These are phyloP conservation scores for Hyposmocoma kahamanoa DNA, from an alignment of 1,140 invertebrate species.

Conservation along the genomic window DNA sequence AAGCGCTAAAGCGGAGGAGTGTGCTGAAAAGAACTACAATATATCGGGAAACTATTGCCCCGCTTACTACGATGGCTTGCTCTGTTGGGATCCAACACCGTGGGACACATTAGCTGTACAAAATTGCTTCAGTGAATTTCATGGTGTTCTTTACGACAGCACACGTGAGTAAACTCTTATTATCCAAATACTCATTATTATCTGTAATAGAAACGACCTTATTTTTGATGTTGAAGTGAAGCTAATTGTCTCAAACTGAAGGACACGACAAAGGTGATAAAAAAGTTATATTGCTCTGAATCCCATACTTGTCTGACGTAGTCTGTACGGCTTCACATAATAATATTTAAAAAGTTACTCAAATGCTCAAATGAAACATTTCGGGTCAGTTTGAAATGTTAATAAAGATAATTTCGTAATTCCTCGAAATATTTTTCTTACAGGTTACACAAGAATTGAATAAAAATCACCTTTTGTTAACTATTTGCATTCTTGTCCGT, in stretches of 20 bases:
- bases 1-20: constrained; percentile 39
- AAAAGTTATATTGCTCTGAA: no score
- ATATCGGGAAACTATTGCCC: constrained; percentile 68
- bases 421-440: background rate
- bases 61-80: constrained; percentile 79
- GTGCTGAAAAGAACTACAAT: constrained; percentile 40
- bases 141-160: constrained; percentile 84
- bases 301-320: no score
- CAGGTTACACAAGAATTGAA: background rate
- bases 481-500: constrained; percentile 6
- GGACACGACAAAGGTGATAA: background rate
- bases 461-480: background rate
- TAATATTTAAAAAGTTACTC: background rate
- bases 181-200: constrained; percentile 10
- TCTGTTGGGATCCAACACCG: constrained; percentile 86
- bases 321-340: no score
- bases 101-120: constrained; percentile 77
- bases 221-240: background rate
- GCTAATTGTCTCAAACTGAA: background rate
- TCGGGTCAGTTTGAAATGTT: background rate
- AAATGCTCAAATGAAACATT: background rate
- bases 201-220: background rate
- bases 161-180: constrained; percentile 73
- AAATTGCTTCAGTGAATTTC: constrained; percentile 84
- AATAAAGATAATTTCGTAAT: background rate